These are phyloP conservation scores for Crotalus tigris DNA, from an alignment of 2,113 vertebrate species.

Conservation along the genomic window DNA sequence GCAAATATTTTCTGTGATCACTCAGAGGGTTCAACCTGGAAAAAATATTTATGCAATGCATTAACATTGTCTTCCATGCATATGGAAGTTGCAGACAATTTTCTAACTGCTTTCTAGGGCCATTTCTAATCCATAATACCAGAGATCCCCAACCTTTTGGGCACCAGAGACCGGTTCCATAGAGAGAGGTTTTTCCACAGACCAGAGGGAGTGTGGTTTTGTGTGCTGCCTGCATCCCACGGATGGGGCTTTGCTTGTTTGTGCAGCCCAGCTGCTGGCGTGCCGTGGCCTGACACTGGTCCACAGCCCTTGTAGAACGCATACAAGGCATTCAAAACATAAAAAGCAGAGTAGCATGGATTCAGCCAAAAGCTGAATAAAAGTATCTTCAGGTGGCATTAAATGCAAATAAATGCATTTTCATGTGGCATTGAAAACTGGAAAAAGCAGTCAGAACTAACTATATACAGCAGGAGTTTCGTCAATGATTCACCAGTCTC, in stretches of 20 bases:
- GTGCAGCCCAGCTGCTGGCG: too few species aligned
- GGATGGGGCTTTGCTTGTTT: too few species aligned
- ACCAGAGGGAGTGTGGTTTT: too few species aligned
- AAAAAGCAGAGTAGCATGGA: not conserved
- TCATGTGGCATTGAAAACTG: not conserved
- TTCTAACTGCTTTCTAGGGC: not conserved
- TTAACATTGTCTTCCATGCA: not conserved
- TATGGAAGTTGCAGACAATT: not conserved
- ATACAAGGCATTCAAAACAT: not conserved
- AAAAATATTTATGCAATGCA: not conserved
- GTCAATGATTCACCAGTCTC: not conserved
- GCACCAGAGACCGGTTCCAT: too few species aligned
- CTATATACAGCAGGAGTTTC: not conserved
- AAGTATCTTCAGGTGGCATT: not conserved
- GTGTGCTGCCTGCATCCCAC: too few species aligned
- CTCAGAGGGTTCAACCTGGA: not conserved
- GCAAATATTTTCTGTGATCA: not conserved
- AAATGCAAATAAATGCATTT: not conserved
- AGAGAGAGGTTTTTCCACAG: too few species aligned
- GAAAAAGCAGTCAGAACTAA: not conserved
- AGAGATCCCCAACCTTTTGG: too few species aligned
- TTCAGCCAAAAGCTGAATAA: not conserved
- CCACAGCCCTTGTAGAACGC: not conserved
- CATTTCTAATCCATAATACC: not conserved
- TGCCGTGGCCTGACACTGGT: too few species aligned